These are phyloP conservation scores for Nephotettix cincticeps DNA, from an alignment of 1,140 invertebrate genomes.

Conservation along the genomic window DNA sequence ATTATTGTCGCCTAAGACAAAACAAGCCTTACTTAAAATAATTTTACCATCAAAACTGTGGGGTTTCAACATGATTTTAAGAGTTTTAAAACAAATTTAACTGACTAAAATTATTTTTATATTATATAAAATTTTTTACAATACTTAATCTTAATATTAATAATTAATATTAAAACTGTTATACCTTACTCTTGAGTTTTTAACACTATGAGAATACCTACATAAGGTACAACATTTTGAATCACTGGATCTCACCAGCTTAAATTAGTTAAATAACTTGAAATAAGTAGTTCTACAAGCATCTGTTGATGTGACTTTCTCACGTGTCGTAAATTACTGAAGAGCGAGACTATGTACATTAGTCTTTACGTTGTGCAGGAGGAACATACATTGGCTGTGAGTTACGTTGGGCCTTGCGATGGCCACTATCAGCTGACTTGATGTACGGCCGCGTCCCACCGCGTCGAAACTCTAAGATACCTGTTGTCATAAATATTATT, in stretches of 20 bases:
- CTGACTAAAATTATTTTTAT: no score
- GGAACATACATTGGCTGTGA: conserved; percentile 37
- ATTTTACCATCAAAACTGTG: no score
- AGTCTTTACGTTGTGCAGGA: conserved; percentile 26
- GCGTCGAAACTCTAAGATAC: conserved; percentile 32
- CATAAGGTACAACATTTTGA: background rate
- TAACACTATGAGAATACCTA: background rate
- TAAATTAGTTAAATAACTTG: background rate
- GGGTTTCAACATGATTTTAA: no score
- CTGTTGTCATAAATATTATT: background rate
- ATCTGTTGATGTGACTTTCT: background rate
- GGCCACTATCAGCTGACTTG: conserved; percentile 26
- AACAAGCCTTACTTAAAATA: no score
- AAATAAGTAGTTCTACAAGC: no score
- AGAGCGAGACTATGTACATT: background rate
- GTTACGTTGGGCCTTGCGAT: background rate
- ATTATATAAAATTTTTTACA: no score
- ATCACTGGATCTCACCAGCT: background rate
- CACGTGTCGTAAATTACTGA: background rate
- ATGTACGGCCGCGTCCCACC: conserved; percentile 34
- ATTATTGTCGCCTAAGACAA: no score
- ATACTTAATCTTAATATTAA: no score
- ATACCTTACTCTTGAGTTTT: no score
- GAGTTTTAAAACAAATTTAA: no score
- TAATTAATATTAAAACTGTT: no score